Evolutionary conservation across 1,140 invertebrate species (phyloP).

Genomic region (Hypsibius dujardini): DNA sequence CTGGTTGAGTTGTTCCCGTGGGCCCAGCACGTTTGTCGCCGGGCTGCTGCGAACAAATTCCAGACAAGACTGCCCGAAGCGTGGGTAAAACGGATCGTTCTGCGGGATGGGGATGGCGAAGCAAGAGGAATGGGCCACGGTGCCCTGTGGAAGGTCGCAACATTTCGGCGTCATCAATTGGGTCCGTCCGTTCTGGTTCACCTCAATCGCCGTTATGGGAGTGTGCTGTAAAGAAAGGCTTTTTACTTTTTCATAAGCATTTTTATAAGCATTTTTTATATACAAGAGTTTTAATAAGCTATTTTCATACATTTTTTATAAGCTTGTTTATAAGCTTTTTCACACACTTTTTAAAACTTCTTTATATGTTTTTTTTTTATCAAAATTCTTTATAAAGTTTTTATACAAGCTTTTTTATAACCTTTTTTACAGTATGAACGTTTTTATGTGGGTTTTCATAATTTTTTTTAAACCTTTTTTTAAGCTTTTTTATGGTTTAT

Average conservation of each 20-base stretch:
- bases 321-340: too few species aligned
- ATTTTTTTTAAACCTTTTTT: too few species aligned
- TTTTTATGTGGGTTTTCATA: too few species aligned
- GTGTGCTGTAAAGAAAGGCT: constrained; percentile 39
- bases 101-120: constrained; percentile 24
- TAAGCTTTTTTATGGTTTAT: too few species aligned
- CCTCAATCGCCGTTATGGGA: constrained; percentile 12
- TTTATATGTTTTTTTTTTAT: too few species aligned
- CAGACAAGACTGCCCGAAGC: constrained; percentile 23
- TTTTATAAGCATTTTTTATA: too few species aligned
- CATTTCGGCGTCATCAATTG: constrained; percentile 16
- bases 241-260: constrained; percentile 32
- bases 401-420: too few species aligned
- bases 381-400: too few species aligned
- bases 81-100: constrained; percentile 25
- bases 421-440: too few species aligned
- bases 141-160: not conserved
- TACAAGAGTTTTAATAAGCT: too few species aligned
- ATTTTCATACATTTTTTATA: too few species aligned
- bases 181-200: not conserved
- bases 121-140: constrained; percentile 24
- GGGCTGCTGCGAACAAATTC: constrained; percentile 24
- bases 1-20: constrained; percentile 47
- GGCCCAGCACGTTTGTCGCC: constrained; percentile 30
- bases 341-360: too few species aligned